These are phyloP conservation scores for Boleophthalmus pectinirostris DNA, from an alignment of 2,113 vertebrate genomes.

Conservation along the genomic window DNA sequence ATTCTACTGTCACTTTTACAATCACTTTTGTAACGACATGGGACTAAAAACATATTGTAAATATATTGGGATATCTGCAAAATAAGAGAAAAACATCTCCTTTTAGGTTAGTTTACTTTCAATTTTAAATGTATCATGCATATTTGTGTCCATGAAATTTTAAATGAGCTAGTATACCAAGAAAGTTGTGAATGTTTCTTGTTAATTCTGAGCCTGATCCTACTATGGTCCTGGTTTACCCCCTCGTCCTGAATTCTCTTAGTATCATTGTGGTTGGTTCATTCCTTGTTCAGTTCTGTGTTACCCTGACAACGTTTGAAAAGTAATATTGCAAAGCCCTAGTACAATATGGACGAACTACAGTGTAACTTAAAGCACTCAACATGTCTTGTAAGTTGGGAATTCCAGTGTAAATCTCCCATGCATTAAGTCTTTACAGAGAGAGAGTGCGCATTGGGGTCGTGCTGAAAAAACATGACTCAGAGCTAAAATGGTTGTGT, in stretches of 20 bases:
- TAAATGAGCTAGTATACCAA: too few species aligned
- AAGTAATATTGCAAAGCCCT: neutral
- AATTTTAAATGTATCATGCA: neutral
- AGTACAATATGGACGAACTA: neutral
- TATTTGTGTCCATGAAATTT: neutral
- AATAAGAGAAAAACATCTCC: neutral
- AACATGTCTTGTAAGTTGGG: conserved; percentile 17
- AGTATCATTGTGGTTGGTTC: neutral
- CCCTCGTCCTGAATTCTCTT: neutral
- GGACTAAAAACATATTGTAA: too few species aligned
- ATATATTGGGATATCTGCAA: too few species aligned
- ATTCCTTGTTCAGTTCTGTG: neutral
- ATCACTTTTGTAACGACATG: neutral
- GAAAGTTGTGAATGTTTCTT: too few species aligned
- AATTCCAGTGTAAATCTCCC: conserved; percentile 30
- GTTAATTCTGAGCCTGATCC: neutral
- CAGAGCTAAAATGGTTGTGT: conserved; percentile 48
- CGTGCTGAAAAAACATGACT: conserved; percentile 49
- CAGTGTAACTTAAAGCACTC: neutral
- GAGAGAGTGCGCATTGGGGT: conserved; percentile 44
- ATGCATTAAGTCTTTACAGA: conserved; percentile 34
- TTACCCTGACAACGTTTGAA: neutral
- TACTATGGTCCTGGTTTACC: neutral
- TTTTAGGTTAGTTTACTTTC: neutral
- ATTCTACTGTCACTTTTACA: neutral